Base-by-base conservation (phyloP, 1,140 invertebrate genomes). In the Plodia interpunctella region DNA sequence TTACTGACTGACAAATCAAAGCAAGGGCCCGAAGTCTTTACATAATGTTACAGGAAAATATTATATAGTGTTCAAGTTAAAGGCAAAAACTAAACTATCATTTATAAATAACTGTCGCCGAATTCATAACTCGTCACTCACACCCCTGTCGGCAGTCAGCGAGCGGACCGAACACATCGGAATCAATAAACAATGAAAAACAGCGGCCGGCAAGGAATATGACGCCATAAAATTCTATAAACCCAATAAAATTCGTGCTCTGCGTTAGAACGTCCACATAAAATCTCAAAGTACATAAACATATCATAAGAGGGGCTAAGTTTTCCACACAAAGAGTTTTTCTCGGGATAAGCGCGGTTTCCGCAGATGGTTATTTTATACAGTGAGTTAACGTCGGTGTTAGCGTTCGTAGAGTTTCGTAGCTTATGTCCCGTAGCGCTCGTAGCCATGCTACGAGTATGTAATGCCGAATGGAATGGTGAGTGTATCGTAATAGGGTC, bases 231-330 rank as follows among this genome's bases (percentile, higher is more conserved):
- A 87, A 89, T 87, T 89, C 87, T 89, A 87, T 87, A 87, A 87
- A 80, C 77, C 79, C 82, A 87, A 89, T 89, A 89, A 89, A 89
- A 87, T 75, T 85, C 87, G 87, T 89, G 87, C 87, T 76, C 71
- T 66, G 87, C 84, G 84, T 87, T 80, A 79, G 79, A 89, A 89
- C 83, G 80, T 82, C 80, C 84, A 81, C 87, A 89, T 89, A 89
- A 89, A 89, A 89, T 87, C 84, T 82, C 74, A 83, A 87, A 87
- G 82, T 89, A 87, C 84, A 87, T 89, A 89, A 89, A 89, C 87
- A 87, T 89, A 89, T 89, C 87, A 87, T 89, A 87, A 87, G 21
- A 25, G 83, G 77, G 81, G 82, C 78, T 79, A 79, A 78, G 83
- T 87, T 87, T 85, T 87, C 73, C 81, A 72, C 81, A 87, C 83